These are phyloP conservation scores for Oceanodroma tethys DNA, from an alignment of 2,113 vertebrate species.

Conservation along the genomic window DNA sequence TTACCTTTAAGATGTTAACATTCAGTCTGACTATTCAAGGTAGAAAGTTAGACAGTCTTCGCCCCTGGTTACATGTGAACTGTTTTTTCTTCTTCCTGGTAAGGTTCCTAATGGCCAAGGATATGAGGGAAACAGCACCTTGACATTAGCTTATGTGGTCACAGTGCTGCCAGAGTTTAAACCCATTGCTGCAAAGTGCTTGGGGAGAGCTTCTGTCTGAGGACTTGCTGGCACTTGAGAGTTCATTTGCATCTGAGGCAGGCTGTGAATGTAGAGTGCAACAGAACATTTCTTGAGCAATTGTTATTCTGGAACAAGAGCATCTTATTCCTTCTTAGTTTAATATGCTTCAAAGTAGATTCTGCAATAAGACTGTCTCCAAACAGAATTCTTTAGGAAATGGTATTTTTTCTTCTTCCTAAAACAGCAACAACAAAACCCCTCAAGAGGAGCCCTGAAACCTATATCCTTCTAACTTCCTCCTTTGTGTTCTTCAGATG, in stretches of 20 bases:
- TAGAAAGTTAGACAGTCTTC: not conserved
- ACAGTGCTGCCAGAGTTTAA: not conserved
- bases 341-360: slow-evolving; percentile 23
- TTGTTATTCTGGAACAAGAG: slow-evolving; percentile 1
- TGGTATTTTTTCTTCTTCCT: not conserved
- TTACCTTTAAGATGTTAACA: not conserved
- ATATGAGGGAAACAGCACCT: not conserved
- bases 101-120: not conserved
- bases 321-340: not conserved
- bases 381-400: slow-evolving; percentile 27
- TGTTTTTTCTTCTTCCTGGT: not conserved
- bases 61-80: not conserved
- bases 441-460: not conserved
- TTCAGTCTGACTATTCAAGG: not conserved
- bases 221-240: slow-evolving; percentile 1
- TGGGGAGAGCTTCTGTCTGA: not conserved
- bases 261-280: not conserved
- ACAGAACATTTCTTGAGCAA: not conserved
- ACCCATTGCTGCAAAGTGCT: not conserved
- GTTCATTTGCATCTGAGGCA: slow-evolving; percentile 46
- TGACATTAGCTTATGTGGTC: not conserved
- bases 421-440: not conserved
- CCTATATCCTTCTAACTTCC: not conserved
- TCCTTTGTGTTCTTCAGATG: not conserved
- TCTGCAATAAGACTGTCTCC: not conserved